These are phyloP conservation scores for Coregonus sp. DNA, from an alignment of 2,797 vertebrate genomes.

Conservation along the genomic window DNA sequence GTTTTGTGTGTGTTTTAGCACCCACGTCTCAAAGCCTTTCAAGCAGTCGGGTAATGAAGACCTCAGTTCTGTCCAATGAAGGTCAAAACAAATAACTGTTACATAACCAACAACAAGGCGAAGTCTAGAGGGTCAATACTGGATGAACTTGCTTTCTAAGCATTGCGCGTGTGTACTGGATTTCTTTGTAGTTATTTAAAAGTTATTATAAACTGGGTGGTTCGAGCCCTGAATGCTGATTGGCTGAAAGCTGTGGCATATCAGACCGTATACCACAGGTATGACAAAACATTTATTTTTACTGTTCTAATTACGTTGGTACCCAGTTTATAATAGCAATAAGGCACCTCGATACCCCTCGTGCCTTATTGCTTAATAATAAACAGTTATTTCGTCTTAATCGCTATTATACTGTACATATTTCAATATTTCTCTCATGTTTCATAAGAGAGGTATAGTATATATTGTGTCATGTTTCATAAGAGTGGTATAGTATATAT, in stretches of 20 bases:
- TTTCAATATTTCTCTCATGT: neutral
- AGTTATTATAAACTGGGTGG: no score
- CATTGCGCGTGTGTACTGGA: neutral
- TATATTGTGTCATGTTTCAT: neutral
- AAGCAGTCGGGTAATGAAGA: neutral
- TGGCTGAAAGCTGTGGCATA: no score
- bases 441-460: neutral
- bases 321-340: no score
- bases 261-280: no score
- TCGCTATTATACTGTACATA: neutral
- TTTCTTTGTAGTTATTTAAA: neutral
- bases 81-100: neutral
- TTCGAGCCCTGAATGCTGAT: no score
- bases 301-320: no score
- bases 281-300: no score
- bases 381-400: neutral
- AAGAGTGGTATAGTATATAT: neutral
- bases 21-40: neutral
- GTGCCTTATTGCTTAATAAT: no score
- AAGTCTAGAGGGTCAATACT: neutral
- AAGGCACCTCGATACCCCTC: no score
- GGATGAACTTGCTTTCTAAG: neutral
- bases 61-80: neutral
- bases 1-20: neutral
- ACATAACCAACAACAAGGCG: neutral